Base-by-base conservation (phyloP, 2,113 vertebrate species). In the Noctilio leporinus region DNA sequence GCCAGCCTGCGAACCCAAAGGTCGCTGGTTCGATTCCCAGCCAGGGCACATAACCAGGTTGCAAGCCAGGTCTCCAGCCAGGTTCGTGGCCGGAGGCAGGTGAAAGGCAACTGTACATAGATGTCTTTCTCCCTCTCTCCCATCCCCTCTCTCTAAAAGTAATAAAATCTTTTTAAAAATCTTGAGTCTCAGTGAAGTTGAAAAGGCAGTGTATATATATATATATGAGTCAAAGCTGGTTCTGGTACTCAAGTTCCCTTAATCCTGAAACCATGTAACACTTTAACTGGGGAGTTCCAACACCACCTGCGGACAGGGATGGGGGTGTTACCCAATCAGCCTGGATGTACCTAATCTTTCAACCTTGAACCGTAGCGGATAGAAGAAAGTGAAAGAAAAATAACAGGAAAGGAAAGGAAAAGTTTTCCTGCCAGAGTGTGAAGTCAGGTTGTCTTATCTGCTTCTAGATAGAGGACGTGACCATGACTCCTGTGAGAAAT, bases 401-500 rank as follows among this genome's bases (percentile, higher is more conserved):
- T 7, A 4, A 14, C 8, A 15, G 28, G 4, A 26, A 10, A 40
- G 1, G n/a, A 20, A 3, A 33, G 10, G 2, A 12, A 16, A 14
- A 6, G 10, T 47, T 86, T 93, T 89, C 22, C 24, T 75, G 24
- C 26, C 53, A 59, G n/a, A 62, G 9, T 43, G 49, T 57, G 38
- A 78, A 35, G 19, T 49, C 11, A 17, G 53, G 28, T 57, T 85
- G 57, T 94, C 57, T 90, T 51, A 28, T 49, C 43, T 84, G 33
- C 35, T 95, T 43, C n/a, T 15, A 82, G 7, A 35, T 62, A 65
- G 17, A 86, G 19, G 59, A 86, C 64, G 81, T 93, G 57, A 91
- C 47, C 55, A 65, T 80, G 64, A 96, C 86, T 90, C 51, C 47
- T 55, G 20, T 80, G 86, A 80, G 83, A 96, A 93, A 92, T 80